Evolutionary conservation across 37 sponge, comb jelly and placozoan genomes (phyloP), one percentile per base, ranked within the genome.

Genomic region (Agelas oroides): DNA sequence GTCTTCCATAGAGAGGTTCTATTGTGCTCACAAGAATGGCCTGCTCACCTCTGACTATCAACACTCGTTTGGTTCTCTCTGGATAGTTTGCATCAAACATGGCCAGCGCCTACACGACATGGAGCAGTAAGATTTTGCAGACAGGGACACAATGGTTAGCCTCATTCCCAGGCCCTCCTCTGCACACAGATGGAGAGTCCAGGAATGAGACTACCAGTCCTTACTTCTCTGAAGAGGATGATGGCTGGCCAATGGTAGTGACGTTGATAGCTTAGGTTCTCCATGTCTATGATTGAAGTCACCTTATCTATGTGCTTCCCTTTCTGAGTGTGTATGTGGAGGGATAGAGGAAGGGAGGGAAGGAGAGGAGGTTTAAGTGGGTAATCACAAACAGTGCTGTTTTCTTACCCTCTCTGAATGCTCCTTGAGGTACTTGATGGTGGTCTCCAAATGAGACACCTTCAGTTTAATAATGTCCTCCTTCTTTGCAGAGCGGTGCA

Each of bases 21-120:
- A n/a, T n/a, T n/a, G n/a, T n/a, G n/a, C n/a, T n/a, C n/a, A n/a
- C n/a, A n/a, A n/a, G n/a, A n/a, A n/a, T n/a, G n/a, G n/a, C n/a
- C n/a, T n/a, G n/a, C 46, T 46, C 46, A 90, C 90, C 90, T 63
- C 78, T 92, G 0, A 87, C 76, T 1, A 87, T 25, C 16, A 92
- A 28, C 14, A 78, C 38, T 1, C 80, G 70, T 38, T 83, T 82
- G 35, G 54, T 70, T 58, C 79, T 78, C 79, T 87, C 88, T 1
- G 91, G 91, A 67, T 91, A 91, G 65, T 91, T 86, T 56, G 37
- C 77, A 18, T 87, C 84, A 33, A 92, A 87, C 75, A 87, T n/a
- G 19, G 71, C 16, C 61, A 92, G 3, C 8, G 46, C 46, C 46
- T 46, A 46, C 8, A 46, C 8, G 8, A 46, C 8, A 8, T n/a